These are phyloP conservation scores for Caenorhabditis japonica DNA, from an alignment of 2,888 invertebrate species.

Conservation along the genomic window DNA sequence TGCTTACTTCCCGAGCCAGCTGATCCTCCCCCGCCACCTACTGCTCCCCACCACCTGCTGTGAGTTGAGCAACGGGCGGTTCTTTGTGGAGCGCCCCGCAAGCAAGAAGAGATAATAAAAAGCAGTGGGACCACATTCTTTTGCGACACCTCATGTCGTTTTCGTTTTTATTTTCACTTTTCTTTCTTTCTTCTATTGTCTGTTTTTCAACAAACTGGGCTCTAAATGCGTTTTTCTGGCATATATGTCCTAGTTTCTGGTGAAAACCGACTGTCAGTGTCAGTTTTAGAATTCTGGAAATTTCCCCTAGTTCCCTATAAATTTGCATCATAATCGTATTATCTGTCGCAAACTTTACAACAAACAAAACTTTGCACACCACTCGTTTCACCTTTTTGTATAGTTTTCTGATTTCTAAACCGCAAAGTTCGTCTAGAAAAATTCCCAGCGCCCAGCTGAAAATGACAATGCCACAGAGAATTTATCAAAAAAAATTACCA, in stretches of 20 bases:
- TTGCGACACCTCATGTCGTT: constrained; percentile 8
- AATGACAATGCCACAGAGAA: too few species aligned
- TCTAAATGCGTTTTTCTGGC: too few species aligned
- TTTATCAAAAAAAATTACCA: too few species aligned
- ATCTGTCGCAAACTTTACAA: constrained; percentile 5
- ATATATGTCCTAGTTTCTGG: too few species aligned
- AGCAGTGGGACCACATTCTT: constrained; percentile 14
- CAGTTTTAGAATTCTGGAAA: not conserved
- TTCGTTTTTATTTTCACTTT: not conserved
- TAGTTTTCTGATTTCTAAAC: not conserved
- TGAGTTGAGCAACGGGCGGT: constrained; percentile 29
- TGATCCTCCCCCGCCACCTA: constrained; percentile 11
- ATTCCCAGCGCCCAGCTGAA: too few species aligned
- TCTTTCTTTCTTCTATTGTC: too few species aligned
- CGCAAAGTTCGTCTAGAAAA: too few species aligned
- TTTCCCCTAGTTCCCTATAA: not conserved
- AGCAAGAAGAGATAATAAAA: constrained; percentile 8
- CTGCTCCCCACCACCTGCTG: constrained; percentile 27
- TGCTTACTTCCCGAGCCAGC: not conserved
- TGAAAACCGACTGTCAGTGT: too few species aligned
- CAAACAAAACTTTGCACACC: too few species aligned
- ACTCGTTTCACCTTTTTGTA: not conserved
- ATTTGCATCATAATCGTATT: constrained; percentile 25
- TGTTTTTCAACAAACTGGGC: too few species aligned
- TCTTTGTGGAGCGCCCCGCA: too few species aligned